Conservation (phyloP, 2,888 invertebrate species). For the Drosophila pseudotalamancana region DNA sequence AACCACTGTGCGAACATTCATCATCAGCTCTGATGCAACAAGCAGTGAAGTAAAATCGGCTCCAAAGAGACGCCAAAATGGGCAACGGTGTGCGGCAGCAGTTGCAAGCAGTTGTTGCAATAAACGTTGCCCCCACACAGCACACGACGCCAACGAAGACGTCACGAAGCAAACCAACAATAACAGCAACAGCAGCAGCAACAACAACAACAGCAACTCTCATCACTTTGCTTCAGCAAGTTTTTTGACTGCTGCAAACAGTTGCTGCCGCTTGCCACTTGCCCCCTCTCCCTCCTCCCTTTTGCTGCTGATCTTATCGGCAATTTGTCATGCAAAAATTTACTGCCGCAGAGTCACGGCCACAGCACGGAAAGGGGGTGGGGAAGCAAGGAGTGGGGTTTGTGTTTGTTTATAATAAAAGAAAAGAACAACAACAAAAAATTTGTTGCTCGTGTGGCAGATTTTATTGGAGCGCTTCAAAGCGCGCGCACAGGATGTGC, state of each 20-base stretch:
- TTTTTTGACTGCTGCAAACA: conserved; percentile 21
- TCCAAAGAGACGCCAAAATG: conserved; percentile 24
- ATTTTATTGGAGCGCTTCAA: conserved; percentile 66
- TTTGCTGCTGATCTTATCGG: conserved; percentile 75
- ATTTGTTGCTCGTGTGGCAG: conserved; percentile 46
- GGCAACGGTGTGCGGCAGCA: conserved; percentile 33
- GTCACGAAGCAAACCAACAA: conserved; percentile 33
- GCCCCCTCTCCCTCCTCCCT: conserved; percentile 30
- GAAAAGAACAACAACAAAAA: conserved; percentile 2
- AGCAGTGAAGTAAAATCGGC: conserved; percentile 35
- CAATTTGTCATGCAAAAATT: conserved; percentile 81
- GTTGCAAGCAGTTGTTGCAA: no score
- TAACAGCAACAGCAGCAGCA: conserved; percentile 11
- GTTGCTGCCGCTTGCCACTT: conserved; percentile 20
- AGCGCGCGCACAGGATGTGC: conserved; percentile 66
- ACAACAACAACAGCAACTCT: conserved; percentile 17
- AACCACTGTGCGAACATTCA: conserved; percentile 45
- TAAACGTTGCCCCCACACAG: conserved; percentile 55
- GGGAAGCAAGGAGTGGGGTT: not conserved
- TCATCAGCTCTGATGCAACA: conserved; percentile 45
- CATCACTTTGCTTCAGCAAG: conserved; percentile 29
- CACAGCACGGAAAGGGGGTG: not conserved
- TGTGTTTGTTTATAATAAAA: conserved; percentile 68
- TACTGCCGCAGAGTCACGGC: conserved; percentile 53
- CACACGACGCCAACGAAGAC: conserved; percentile 48